Percentiles rank a stretch among this genome's conserved stretches.
These are phyloP conservation scores for Gerris buenoi DNA, from an alignment of 1,140 invertebrate genomes.

Conservation along the genomic window DNA sequence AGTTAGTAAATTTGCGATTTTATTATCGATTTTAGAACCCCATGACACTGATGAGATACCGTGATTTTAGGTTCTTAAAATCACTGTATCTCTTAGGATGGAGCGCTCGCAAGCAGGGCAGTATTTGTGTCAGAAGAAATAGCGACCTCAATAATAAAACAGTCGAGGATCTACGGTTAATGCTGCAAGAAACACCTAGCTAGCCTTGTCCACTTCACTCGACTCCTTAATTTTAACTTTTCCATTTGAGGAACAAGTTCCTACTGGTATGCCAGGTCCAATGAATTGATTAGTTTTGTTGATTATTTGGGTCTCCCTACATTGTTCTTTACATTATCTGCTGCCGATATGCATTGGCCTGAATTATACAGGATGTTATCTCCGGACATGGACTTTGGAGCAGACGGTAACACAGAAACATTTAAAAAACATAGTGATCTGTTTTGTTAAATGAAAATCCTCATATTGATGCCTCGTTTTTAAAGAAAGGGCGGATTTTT, in stretches of 20 bases:
- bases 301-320: neutral
- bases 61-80: neutral
- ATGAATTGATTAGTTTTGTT: neutral
- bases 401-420: neutral
- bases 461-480: neutral
- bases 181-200: neutral
- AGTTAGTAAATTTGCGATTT: no score
- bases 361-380: neutral
- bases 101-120: neutral
- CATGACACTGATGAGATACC: no score
- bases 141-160: neutral
- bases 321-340: neutral
- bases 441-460: neutral
- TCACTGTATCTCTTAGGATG: neutral
- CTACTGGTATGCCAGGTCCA: neutral
- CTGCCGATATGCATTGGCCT: neutral
- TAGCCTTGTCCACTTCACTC: neutral
- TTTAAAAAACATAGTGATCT: neutral
- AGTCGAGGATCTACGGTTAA: neutral
- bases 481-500: neutral
- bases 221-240: neutral
- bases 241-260: neutral
- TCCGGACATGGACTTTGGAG: neutral
- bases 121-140: neutral
- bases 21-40: no score